Evolutionary conservation across 2,113 vertebrate genomes (phyloP).

Genomic region (Melierax canorus): DNA sequence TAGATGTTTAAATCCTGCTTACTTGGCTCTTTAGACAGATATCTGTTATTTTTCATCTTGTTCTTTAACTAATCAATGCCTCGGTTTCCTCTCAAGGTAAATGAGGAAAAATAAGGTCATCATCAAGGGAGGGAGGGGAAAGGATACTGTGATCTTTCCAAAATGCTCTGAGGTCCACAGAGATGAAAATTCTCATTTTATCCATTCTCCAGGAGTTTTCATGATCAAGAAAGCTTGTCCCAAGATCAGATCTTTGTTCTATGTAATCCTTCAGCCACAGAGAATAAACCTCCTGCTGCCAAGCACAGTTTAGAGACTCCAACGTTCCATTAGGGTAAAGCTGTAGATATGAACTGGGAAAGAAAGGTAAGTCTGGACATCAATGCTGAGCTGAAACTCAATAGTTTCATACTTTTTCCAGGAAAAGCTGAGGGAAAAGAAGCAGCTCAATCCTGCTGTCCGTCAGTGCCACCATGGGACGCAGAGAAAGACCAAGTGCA

Average conservation of each 20-base stretch:
- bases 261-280: not conserved
- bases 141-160: not conserved
- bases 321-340: not conserved
- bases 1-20: not conserved
- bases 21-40: not conserved
- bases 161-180: not conserved
- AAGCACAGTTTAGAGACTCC: not conserved
- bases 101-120: not conserved
- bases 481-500: not conserved
- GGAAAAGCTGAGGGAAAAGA: not conserved
- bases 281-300: not conserved
- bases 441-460: not conserved
- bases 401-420: not conserved
- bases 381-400: not conserved
- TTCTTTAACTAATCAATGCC: not conserved
- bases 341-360: not conserved
- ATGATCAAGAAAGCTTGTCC: not conserved
- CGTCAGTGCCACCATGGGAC: accelerated
- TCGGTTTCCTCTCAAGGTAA: not conserved
- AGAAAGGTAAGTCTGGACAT: not conserved
- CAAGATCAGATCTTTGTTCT: not conserved
- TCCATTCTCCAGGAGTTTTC: not conserved
- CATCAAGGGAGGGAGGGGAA: not conserved
- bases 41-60: not conserved
- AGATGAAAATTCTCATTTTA: not conserved